Base-by-base conservation (phyloP, 2,797 vertebrate genomes). In the Paguma larvata region DNA sequence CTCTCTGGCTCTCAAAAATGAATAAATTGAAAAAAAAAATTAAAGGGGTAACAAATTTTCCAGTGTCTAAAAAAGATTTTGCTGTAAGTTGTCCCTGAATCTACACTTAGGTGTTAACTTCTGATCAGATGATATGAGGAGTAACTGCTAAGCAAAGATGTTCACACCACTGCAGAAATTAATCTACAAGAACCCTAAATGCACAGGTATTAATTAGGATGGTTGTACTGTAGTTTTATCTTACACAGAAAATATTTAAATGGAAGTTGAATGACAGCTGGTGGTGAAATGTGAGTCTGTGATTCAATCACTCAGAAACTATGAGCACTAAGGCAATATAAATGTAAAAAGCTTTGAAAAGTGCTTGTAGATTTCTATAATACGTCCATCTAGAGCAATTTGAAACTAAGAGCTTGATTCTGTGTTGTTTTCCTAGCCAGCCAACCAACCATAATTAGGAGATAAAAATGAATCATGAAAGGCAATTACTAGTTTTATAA, bases 211-310 rank as follows among this genome's bases (percentile, higher is more conserved):
- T 97, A 98, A 97, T 94, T 97, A 92, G 83, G 93, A 95, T 96
- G 41, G 88, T 8, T 93, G 93, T 90, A 97, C 87, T 97, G 48
- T 83, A 98, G 56, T 95, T 97, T 97, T 96, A 97, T 95, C 98
- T 98, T 98, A 97, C 92, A 94, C 6, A 97, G 95, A 98, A 98
- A 98, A 97, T 87, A 98, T 97, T 97, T 97, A 98, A 98, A 94
- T 89, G 85, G 48, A 88, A 56, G 72, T 87, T 92, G 86, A 95
- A 95, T 94, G 95, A 98, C 95, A 98, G 96, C 96, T 97, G 93
- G 96, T 96, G 78, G 97, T 98, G 97, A 97, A 98, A 97, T 92
- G 67, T 97, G 91, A 98, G 95, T 98, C 92, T 91, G 68, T 78
- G 89, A 96, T 95, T 97, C 86, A 94, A 73, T 32, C 78, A 46